Evolutionary conservation across 1,140 invertebrate genomes (phyloP), one percentile per base, ranked within the genome.

Genomic region (Oryzaephilus surinamensis): DNA sequence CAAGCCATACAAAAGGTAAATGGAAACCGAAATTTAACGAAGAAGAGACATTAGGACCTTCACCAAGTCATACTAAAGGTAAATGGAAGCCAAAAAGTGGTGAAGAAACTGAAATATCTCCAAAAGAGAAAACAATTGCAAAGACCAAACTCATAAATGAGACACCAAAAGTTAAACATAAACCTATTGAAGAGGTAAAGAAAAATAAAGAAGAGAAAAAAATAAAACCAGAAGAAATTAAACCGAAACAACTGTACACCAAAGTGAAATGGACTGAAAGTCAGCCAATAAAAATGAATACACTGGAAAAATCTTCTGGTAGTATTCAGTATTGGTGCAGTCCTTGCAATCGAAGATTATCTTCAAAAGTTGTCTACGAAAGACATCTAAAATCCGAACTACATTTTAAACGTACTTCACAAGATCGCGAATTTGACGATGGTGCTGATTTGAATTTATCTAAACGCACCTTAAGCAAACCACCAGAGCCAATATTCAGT

Each of bases 251-350:
- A n/a, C n/a, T n/a, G n/a, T n/a, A n/a, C n/a, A n/a, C n/a, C n/a
- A n/a, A n/a, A n/a, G n/a, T n/a, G n/a, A n/a, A n/a, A n/a, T n/a
- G n/a, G n/a, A n/a, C n/a, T n/a, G 51, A 13, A 65, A 65, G 27
- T 40, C 15, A 17, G 23, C 24, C 32, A 32, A 32, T 24, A 31
- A 32, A 4, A 43, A 14, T 7, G 46, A 50, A 7, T 30, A 41
- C 24, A 38, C 49, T 3, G 45, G 43, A 1, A 23, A 61, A 61
- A 50, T 60, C 55, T 1, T 52, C 43, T 51, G 65, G 67, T 27
- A 66, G 70, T 1, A 64, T 78, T 10, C 72, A 74, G 46, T 86
- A 79, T 62, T 85, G 81, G 81, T 87, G 83, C 58, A 74, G 73
- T 50, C 77, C 81, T 17, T 87, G 83, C 51, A 82, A 84, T 52